phyloP scores from a whole-genome alignment of 2,888 invertebrate species.

The Aspidapion aeneum region DNA sequence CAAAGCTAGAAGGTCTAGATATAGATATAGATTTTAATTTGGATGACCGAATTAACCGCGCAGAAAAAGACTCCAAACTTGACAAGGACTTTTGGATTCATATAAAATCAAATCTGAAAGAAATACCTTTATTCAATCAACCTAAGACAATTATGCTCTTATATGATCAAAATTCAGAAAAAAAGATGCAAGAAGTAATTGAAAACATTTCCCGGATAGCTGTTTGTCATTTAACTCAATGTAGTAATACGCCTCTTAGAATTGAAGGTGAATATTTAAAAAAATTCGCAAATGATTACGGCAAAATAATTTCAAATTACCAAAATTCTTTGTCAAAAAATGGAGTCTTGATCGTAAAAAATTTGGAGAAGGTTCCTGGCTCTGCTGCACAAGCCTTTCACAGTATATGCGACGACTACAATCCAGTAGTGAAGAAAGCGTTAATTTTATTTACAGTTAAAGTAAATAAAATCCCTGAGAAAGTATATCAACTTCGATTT shows the following conservation, averaged over 20 bases:
- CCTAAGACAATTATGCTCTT: slow-evolving; percentile 47
- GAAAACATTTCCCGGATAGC: slow-evolving; percentile 39
- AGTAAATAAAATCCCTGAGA: slow-evolving; percentile 31
- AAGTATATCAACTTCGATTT: slow-evolving; percentile 27
- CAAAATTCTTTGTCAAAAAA: slow-evolving; percentile 32
- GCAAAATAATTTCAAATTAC: slow-evolving; percentile 35
- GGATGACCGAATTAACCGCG: neutral
- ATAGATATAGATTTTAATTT: neutral
- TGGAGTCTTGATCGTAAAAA: slow-evolving; percentile 42
- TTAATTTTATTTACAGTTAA: slow-evolving; percentile 49
- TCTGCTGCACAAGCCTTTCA: slow-evolving; percentile 52
- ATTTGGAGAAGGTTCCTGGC: slow-evolving; percentile 44
- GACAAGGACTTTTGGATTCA: slow-evolving; percentile 40
- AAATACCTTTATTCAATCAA: slow-evolving; percentile 35
- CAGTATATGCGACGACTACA: slow-evolving; percentile 54
- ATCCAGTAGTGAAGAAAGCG: slow-evolving; percentile 47
- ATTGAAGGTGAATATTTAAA: slow-evolving; percentile 38
- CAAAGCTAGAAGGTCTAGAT: neutral
- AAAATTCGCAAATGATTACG: slow-evolving; percentile 36
- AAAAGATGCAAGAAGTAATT: slow-evolving; percentile 38
- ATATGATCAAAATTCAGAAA: slow-evolving; percentile 34
- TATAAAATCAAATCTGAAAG: slow-evolving; percentile 40
- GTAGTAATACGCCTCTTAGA: slow-evolving; percentile 29
- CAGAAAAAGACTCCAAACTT: slow-evolving; percentile 32
- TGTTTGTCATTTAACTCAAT: slow-evolving; percentile 31